phyloP scores from a whole-genome alignment of 2,888 invertebrate species.

The Slavum lentiscoides region DNA sequence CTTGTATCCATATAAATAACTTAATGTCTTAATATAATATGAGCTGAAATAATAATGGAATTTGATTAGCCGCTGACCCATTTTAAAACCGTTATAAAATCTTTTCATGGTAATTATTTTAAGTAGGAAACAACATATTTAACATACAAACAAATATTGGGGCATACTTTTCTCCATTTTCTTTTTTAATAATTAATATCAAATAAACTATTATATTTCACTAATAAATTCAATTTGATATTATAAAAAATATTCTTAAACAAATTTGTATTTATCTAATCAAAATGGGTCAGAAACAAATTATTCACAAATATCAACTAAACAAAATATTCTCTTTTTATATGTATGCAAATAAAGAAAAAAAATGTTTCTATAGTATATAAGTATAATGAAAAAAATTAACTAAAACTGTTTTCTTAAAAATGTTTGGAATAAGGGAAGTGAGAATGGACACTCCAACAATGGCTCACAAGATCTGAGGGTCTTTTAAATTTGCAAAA shows the following conservation, averaged over 20 bases:
- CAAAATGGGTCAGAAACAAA: constrained; percentile 47
- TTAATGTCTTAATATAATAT: constrained; percentile 24
- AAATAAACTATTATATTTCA: constrained; percentile 48
- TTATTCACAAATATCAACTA: constrained; percentile 52
- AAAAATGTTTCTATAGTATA: constrained; percentile 49
- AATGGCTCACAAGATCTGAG: constrained; percentile 42
- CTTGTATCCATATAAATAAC: constrained; percentile 7
- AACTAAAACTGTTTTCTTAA: constrained; percentile 42
- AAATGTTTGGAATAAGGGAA: constrained; percentile 52
- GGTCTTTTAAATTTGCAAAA: constrained; percentile 75
- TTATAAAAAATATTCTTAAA: constrained; percentile 53
- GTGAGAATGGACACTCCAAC: constrained; percentile 40
- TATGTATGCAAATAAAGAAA: constrained; percentile 35
- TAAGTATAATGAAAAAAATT: constrained; percentile 53
- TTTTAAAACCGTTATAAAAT: background rate
- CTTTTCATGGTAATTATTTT: constrained; percentile 13
- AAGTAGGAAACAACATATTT: constrained; percentile 36
- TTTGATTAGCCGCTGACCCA: constrained; percentile 9
- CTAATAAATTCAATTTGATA: constrained; percentile 50
- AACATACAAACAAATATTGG: constrained; percentile 20
- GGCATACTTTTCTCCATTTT: constrained; percentile 1
- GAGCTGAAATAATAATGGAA: constrained; percentile 19
- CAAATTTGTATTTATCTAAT: constrained; percentile 50
- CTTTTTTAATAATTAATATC: constrained; percentile 38
- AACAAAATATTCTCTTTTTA: constrained; percentile 24